A percentile compares a stretch with the other conserved stretches of the same genome.
These are phyloP conservation scores for Sebastes hopkinsi DNA, from an alignment of 2,797 vertebrate species.

Conservation along the genomic window DNA sequence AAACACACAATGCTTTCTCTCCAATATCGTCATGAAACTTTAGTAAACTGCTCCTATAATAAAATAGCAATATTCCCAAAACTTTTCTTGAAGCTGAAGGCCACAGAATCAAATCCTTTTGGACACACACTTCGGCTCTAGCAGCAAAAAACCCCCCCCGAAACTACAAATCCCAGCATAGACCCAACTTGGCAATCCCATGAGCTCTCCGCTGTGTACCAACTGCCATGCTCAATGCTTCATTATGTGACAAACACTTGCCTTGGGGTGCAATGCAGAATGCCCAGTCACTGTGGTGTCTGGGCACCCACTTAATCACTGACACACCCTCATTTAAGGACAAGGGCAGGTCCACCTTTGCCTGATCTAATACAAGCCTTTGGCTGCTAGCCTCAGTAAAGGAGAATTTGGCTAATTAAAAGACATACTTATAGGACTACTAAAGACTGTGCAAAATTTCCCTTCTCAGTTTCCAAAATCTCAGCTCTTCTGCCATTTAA, in stretches of 20 bases:
- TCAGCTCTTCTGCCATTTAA: constrained; percentile 38
- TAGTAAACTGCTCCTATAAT: constrained; percentile 2
- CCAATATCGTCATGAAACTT: constrained; percentile 1
- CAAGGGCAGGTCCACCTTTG: constrained; percentile 55
- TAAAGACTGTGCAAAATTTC: constrained; percentile 50
- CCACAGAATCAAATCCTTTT: constrained; percentile 48
- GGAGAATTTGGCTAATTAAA: constrained; percentile 56
- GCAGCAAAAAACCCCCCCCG: constrained; percentile 16
- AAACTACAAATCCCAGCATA: constrained; percentile 29
- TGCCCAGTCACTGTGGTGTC: constrained; percentile 37
- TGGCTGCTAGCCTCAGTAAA: constrained; percentile 61
- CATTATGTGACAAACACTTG: constrained; percentile 41
- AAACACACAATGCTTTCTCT: constrained; percentile 26
- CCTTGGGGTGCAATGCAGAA: constrained; percentile 38
- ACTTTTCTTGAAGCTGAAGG: constrained; percentile 51
- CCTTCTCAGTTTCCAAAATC: constrained; percentile 27
- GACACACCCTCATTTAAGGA: constrained; percentile 48
- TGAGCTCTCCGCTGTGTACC: constrained; percentile 6
- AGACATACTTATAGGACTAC: constrained; percentile 24
- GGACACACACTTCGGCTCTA: constrained; percentile 17
- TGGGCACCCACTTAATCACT: constrained; percentile 44
- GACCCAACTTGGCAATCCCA: constrained; percentile 9
- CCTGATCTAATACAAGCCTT: constrained; percentile 58
- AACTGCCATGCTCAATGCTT: constrained; percentile 31
- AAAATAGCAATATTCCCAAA: constrained; percentile 13